phyloP scores from a whole-genome alignment of 2,113 vertebrate species.

The Calyptomena viridis region DNA sequence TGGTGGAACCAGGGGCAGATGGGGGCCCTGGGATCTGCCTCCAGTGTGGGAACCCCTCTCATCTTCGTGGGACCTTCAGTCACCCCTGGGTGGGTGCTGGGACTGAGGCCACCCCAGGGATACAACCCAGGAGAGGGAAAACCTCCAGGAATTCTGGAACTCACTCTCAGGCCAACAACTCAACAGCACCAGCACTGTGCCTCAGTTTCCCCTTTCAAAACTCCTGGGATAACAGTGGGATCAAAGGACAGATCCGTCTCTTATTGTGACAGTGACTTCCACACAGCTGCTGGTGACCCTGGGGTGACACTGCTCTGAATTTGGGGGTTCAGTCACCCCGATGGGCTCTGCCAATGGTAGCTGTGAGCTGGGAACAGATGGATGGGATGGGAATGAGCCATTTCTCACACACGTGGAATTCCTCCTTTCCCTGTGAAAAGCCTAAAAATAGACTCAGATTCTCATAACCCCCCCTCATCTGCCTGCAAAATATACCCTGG shows the following conservation, averaged over 20 bases:
- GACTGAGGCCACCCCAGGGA: background rate
- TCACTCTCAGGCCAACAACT: accelerated
- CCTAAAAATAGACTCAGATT: background rate
- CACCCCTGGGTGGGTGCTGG: background rate
- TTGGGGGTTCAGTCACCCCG: accelerated
- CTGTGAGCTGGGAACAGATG: background rate
- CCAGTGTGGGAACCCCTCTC: background rate
- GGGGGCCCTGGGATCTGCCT: background rate
- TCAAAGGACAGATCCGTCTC: background rate
- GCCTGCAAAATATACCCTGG: accelerated
- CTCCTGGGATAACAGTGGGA: accelerated
- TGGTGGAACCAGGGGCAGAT: background rate
- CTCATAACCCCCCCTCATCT: background rate
- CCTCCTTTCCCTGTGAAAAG: background rate
- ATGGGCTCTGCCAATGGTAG: accelerated
- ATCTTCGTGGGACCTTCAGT: accelerated
- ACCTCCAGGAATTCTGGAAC: background rate
- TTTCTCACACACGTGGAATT: background rate
- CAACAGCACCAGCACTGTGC: background rate
- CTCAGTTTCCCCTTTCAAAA: background rate
- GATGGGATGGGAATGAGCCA: background rate
- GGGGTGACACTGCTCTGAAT: background rate
- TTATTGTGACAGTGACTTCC: accelerated
- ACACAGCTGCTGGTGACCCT: accelerated
- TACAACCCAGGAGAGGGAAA: background rate